phyloP scores from a whole-genome alignment of 2,888 invertebrate genomes.

The Epistrophella euchroma region DNA sequence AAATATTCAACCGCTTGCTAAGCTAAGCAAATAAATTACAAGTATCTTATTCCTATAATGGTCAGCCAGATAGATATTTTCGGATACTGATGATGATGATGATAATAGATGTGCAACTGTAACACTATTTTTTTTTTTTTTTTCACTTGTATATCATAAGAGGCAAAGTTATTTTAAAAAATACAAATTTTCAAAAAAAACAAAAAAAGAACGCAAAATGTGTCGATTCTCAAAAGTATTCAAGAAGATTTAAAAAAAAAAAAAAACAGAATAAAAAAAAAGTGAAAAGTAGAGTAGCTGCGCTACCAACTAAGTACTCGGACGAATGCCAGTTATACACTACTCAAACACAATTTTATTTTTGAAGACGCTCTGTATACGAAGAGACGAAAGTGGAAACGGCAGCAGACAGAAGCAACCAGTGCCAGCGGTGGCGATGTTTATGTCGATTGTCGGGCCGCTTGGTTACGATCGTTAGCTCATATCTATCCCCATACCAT shows the following conservation, averaged over 20 bases:
- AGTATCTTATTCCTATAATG: constrained; percentile 64
- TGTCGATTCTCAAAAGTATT: constrained; percentile 18
- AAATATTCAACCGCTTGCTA: constrained; percentile 71
- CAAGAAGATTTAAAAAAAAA: constrained; percentile 22
- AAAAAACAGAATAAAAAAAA: not conserved
- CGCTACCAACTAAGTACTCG: constrained; percentile 73
- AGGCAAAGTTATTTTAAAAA: constrained; percentile 12
- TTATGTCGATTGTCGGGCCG: constrained; percentile 40
- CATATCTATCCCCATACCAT: constrained; percentile 77
- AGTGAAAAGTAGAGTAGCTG: constrained; percentile 69
- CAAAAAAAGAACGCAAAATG: constrained; percentile 29
- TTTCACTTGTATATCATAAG: constrained; percentile 60
- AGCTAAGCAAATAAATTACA: constrained; percentile 66
- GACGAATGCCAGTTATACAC: constrained; percentile 77
- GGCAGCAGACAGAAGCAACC: constrained; percentile 51
- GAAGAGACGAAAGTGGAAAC: constrained; percentile 38
- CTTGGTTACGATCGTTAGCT: constrained; percentile 76
- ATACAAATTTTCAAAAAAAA: constrained; percentile 11
- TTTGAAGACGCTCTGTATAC: constrained; percentile 70
- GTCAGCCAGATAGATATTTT: constrained; percentile 65
- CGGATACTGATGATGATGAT: constrained; percentile 61
- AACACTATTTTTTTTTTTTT: constrained; percentile 73
- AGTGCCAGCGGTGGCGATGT: constrained; percentile 77
- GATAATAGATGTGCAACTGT: constrained; percentile 65
- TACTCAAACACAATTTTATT: constrained; percentile 75